A percentile compares a stretch with the other conserved stretches of the same genome.
Conservation (phyloP, 2,888 invertebrate species). For the Drosophila rellima region DNA sequence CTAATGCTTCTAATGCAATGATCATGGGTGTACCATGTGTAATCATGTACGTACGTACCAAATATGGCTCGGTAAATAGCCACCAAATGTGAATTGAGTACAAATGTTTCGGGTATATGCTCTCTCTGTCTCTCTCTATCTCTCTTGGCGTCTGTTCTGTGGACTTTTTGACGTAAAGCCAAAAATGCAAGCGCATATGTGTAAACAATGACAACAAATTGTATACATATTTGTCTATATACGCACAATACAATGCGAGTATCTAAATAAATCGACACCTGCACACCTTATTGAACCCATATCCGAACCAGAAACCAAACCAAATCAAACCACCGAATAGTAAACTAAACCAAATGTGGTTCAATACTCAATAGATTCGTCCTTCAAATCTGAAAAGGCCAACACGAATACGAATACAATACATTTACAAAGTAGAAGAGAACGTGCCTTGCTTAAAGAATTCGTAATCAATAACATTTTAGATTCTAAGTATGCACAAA, state of each 20-base stretch:
- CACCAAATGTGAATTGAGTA: conserved; percentile 42
- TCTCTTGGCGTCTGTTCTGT: background rate
- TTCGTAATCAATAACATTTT: conserved; percentile 6
- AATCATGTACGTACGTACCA: conserved; percentile 25
- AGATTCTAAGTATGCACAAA: background rate
- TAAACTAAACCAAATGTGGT: conserved; percentile 26
- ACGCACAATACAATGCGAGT: background rate
- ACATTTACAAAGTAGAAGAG: conserved; percentile 25
- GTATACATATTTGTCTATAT: conserved; percentile 16
- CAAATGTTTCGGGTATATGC: conserved; percentile 35
- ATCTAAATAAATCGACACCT: conserved; percentile 49
- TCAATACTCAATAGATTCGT: conserved; percentile 32
- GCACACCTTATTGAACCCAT: conserved; percentile 18
- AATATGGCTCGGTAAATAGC: conserved; percentile 42
- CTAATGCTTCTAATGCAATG: conserved; percentile 15
- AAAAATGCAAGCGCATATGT: conserved; percentile 19
- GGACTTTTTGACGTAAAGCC: conserved; percentile 15
- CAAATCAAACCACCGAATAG: background rate
- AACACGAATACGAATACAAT: conserved; percentile 16
- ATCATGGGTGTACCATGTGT: conserved; percentile 3
- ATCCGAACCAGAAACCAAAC: conserved; percentile 5
- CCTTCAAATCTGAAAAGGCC: conserved; percentile 31
- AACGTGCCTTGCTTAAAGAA: conserved; percentile 42
- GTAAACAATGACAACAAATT: conserved; percentile 20
- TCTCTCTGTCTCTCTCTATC: background rate